A percentile compares a stretch with the other conserved stretches of the same genome.
Evolutionary conservation across 2,797 vertebrate genomes (phyloP).

Genomic region (Microctenopoma steveboyesi): DNA sequence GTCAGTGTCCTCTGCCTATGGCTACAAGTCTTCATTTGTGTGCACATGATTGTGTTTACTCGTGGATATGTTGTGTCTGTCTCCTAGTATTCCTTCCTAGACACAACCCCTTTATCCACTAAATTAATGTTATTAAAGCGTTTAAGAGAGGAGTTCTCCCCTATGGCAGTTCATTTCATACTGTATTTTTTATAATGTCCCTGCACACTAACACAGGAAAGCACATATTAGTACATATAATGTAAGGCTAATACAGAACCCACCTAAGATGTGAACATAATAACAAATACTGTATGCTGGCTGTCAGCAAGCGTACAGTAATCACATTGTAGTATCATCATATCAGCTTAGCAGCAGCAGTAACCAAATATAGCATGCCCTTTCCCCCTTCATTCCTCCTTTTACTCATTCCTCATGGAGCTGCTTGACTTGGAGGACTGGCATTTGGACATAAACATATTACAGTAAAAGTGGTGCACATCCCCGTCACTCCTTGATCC

Average conservation of each 20-base stretch:
- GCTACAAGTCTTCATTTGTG: conserved; percentile 22
- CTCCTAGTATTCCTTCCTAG: conserved; percentile 69
- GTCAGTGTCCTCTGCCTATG: conserved; percentile 31
- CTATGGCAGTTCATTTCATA: conserved; percentile 50
- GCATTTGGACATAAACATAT: not conserved
- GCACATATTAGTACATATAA: not conserved
- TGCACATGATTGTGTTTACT: conserved; percentile 20
- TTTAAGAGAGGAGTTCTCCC: conserved; percentile 40
- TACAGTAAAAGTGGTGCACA: not conserved
- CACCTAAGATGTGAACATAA: not conserved
- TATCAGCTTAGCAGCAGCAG: conserved; percentile 25
- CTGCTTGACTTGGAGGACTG: too few relatives aligned
- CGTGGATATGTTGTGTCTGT: conserved; percentile 42
- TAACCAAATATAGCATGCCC: conserved; percentile 20
- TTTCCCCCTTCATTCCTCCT: conserved; percentile 19
- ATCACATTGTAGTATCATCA: conserved; percentile 11
- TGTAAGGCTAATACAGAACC: too few relatives aligned
- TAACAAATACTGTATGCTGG: not conserved
- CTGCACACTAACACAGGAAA: conserved; percentile 2
- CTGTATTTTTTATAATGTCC: conserved; percentile 32
- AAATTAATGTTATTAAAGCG: conserved; percentile 67
- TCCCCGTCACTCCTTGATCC: not conserved
- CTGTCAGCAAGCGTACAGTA: conserved; percentile 3
- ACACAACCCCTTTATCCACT: conserved; percentile 57
- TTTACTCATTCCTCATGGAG: conserved; percentile 15